Percentiles rank a stretch among this genome's conserved stretches.
Evolutionary conservation across 2,888 invertebrate genomes (phyloP).

Genomic region (Amiota minor): DNA sequence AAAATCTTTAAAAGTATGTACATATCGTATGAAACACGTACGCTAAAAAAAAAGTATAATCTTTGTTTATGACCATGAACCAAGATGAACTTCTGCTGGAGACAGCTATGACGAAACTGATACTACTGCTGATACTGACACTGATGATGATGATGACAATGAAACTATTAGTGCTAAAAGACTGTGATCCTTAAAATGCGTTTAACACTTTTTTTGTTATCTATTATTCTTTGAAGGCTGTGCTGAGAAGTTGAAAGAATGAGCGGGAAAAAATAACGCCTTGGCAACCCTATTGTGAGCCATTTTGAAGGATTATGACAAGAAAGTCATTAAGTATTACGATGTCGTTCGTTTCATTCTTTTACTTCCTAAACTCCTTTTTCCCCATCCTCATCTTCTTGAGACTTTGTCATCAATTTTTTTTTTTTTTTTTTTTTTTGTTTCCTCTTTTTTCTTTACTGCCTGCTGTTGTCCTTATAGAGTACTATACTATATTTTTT

Average conservation of each 20-base stretch:
- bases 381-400: constrained; percentile 27
- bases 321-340: constrained; percentile 48
- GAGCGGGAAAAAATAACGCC: not conserved
- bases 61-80: too few species aligned
- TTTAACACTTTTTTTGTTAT: constrained; percentile 14
- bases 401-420: not conserved
- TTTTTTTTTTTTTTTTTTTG: not conserved
- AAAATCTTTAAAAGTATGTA: too few species aligned
- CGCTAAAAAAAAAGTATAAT: too few species aligned
- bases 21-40: too few species aligned
- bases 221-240: not conserved
- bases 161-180: not conserved
- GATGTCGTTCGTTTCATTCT: constrained; percentile 29
- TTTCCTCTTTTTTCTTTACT: constrained; percentile 12
- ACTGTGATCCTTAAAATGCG: not conserved
- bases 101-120: too few species aligned
- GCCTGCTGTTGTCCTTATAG: constrained; percentile 11
- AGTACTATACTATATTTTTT: not conserved
- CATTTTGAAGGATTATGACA: constrained; percentile 44
- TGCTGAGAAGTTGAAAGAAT: too few species aligned
- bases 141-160: too few species aligned
- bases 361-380: constrained; percentile 4
- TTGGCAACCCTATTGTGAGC: constrained; percentile 9
- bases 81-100: too few species aligned
- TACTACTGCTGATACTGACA: too few species aligned